Evolutionary conservation across 2,797 vertebrate genomes (phyloP).

Genomic region (Sebastes wilsoni): DNA sequence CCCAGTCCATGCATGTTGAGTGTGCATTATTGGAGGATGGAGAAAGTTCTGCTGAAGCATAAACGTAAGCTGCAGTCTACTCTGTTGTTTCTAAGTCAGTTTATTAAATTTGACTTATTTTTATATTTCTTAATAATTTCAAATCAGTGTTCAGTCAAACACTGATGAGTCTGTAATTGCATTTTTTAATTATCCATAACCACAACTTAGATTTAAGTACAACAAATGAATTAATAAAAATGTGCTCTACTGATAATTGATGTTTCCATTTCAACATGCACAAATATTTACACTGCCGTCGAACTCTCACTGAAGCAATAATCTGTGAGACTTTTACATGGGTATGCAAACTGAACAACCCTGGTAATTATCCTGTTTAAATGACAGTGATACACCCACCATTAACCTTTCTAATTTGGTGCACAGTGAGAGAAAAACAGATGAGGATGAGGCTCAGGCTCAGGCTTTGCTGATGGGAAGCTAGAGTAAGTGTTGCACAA

Average conservation of each 20-base stretch:
- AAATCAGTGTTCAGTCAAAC: not conserved
- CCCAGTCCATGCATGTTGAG: not conserved
- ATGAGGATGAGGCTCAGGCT: not conserved
- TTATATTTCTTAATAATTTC: not conserved
- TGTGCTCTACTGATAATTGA: not conserved
- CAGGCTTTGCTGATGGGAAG: not conserved
- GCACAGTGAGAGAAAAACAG: not conserved
- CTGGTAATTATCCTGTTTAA: not conserved
- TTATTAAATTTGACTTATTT: constrained; percentile 1
- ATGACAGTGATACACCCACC: not conserved
- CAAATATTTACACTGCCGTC: not conserved
- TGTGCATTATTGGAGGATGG: not conserved
- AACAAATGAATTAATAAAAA: not conserved
- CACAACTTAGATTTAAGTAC: not conserved
- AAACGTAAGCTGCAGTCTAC: not conserved
- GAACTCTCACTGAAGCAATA: not conserved
- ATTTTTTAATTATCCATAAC: constrained; percentile 10
- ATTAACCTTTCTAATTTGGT: not conserved
- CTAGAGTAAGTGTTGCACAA: too few species aligned
- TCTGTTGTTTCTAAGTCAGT: not conserved
- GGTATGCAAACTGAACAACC: not conserved
- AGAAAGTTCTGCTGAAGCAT: not conserved
- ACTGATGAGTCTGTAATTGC: not conserved
- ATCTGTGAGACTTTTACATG: not conserved
- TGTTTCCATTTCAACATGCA: not conserved